Evolutionary conservation across 2,797 vertebrate species (phyloP), one percentile per base, ranked within the genome.

Genomic region (Poecilia wingei): DNA sequence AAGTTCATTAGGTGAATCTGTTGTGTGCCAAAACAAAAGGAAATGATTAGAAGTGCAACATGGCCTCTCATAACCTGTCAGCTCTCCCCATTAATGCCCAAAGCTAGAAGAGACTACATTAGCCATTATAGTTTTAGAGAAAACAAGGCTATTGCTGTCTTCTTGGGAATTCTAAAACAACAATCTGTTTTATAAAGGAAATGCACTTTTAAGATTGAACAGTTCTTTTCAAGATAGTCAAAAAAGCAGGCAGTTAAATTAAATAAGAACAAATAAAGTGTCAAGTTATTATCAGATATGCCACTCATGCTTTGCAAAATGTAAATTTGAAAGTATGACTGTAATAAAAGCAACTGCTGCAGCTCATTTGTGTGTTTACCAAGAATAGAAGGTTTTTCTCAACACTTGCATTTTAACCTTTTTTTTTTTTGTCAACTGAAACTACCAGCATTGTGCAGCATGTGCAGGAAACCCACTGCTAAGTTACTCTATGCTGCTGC

Each of bases 21-120:
- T 46, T 79, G 79, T 78, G 80, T 79, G 87, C 86, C 89, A 91
- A 86, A 90, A 82, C 84, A 93, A 93, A 81, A 93, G 89, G 90
- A 92, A 79, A 82, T 83, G 79, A 90, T 90, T 88, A 82, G 80
- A 87, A 69, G 47, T 79, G 10, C 39, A 78, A 77, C 76, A 78
- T 84, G 83, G 76, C 80, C 77, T 70, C 75, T 91, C 61, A 49
- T 64, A 79, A 80, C 53, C 79, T 64, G 66, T 18, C 53, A 79
- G 77, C 70, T 78, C 70, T 78, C 81, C 78, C 64, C 31, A 36
- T 68, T 70, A 41, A 31, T 69, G 64, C 10, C 22, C 12, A 47
- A 55, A 72, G 75, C 64, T 39, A 57, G 57, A 80, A 20, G 13
- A 33, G 10, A 47, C 64, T 36, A 14, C 55, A 71, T 16, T 66